Percentiles rank a stretch among this genome's conserved stretches.
Conservation (phyloP, 2,797 vertebrate species). For the Rallus crepitans region DNA sequence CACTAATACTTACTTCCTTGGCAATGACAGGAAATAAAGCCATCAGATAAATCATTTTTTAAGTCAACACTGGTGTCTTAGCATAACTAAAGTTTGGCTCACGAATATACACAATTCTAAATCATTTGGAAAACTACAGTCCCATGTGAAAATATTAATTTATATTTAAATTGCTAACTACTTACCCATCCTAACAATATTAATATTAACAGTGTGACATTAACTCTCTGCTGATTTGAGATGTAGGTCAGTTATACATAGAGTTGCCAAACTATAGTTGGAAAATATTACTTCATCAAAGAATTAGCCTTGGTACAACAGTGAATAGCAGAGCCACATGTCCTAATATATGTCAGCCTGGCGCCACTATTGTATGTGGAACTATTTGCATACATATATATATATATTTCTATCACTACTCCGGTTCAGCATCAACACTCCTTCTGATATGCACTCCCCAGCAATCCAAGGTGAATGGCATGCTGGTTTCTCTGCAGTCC, state of each 20-base stretch:
- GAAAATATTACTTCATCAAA: slow-evolving; percentile 76
- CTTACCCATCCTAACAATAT: slow-evolving; percentile 63
- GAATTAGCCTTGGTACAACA: slow-evolving; percentile 50
- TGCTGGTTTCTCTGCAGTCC: slow-evolving; percentile 43
- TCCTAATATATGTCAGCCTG: slow-evolving; percentile 51
- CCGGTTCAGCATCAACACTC: slow-evolving; percentile 32
- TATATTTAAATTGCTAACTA: slow-evolving; percentile 63
- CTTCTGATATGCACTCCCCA: background rate
- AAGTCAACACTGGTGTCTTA: slow-evolving; percentile 65
- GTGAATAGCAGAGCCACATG: slow-evolving; percentile 49
- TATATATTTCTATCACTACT: slow-evolving; percentile 28
- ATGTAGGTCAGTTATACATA: slow-evolving; percentile 39
- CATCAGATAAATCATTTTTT: slow-evolving; percentile 68
- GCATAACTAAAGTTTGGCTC: slow-evolving; percentile 48
- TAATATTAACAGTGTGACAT: slow-evolving; percentile 62
- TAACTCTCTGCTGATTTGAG: slow-evolving; percentile 62
- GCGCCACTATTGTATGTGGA: slow-evolving; percentile 59
- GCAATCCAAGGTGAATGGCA: slow-evolving; percentile 10
- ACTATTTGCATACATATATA: slow-evolving; percentile 30
- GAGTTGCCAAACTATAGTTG: slow-evolving; percentile 57
- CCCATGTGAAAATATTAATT: slow-evolving; percentile 65
- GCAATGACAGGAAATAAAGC: slow-evolving; percentile 66
- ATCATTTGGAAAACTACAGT: slow-evolving; percentile 46
- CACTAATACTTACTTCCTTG: slow-evolving; percentile 57
- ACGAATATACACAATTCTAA: slow-evolving; percentile 7